A percentile compares a stretch with the other conserved stretches of the same genome.
phyloP scores from a whole-genome alignment of 2,113 vertebrate species.

The Chlorodrepanis virens region DNA sequence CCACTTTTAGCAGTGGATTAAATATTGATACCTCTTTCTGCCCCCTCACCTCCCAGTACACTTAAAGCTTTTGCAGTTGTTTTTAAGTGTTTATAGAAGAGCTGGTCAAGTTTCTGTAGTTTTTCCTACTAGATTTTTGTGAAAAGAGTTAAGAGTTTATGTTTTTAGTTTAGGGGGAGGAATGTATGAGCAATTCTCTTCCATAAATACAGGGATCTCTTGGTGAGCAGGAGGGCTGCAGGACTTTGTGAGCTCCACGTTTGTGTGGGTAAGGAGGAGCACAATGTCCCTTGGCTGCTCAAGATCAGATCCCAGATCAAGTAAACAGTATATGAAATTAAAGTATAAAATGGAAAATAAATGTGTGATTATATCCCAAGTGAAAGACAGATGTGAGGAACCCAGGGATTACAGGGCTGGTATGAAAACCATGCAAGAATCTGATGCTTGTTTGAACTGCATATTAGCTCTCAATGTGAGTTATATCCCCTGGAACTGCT shows the following conservation, averaged over 20 bases:
- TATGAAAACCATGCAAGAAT: conserved; percentile 55
- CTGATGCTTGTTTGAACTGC: conserved; percentile 46
- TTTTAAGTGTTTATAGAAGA: neutral
- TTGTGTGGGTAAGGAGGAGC: neutral
- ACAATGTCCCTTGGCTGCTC: neutral
- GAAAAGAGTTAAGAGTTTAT: neutral
- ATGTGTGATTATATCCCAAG: conserved; percentile 63
- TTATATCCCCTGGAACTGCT: neutral
- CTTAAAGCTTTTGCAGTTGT: conserved; percentile 3
- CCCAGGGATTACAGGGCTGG: conserved; percentile 28
- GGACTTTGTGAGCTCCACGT: neutral
- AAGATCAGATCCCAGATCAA: conserved; percentile 21
- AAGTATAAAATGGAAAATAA: conserved; percentile 54
- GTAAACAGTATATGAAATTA: conserved; percentile 46
- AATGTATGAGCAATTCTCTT: neutral
- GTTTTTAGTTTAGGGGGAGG: neutral
- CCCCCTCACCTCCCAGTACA: neutral
- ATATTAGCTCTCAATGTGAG: conserved; percentile 8
- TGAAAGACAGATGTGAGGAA: conserved; percentile 68
- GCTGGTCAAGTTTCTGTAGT: neutral
- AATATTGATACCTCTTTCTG: conserved; percentile 54
- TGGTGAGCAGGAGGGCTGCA: neutral
- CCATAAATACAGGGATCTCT: neutral
- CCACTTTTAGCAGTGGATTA: conserved; percentile 50
- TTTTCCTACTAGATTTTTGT: neutral